A percentile compares a stretch with the other conserved stretches of the same genome.
These are phyloP conservation scores for Tupiocoris notatus DNA, from an alignment of 2,888 invertebrate genomes.

Conservation along the genomic window DNA sequence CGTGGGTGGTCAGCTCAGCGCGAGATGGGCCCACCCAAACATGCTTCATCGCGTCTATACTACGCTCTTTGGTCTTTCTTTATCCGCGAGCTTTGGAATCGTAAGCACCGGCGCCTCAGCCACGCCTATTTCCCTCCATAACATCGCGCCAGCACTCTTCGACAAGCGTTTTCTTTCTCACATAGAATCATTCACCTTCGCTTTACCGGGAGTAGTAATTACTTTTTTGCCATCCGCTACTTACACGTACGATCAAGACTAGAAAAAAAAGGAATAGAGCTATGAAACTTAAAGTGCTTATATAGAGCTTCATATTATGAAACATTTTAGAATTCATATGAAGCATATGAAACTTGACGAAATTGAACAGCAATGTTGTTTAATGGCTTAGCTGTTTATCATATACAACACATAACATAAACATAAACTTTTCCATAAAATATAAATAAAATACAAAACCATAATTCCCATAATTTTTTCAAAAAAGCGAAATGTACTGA, in stretches of 20 bases:
- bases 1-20: conserved; percentile 32
- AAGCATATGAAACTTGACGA: no score
- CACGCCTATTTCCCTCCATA: conserved; percentile 24
- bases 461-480: no score
- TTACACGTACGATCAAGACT: not conserved
- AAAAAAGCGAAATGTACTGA: no score
- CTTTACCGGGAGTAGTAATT: not conserved
- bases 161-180: not conserved
- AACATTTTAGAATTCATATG: no score
- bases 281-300: no score
- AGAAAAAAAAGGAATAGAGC: no score
- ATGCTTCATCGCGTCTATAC: conserved; percentile 30
- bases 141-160: conserved; percentile 21
- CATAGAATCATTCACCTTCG: not conserved
- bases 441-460: no score
- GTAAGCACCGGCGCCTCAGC: conserved; percentile 36
- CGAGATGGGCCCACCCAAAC: conserved; percentile 37
- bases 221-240: not conserved
- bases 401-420: no score
- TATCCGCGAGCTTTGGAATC: not conserved
- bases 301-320: no score
- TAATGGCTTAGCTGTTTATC: no score
- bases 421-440: no score
- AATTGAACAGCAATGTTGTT: no score
- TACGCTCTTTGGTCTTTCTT: conserved; percentile 15